Evolutionary conservation across 2,888 invertebrate species (phyloP), one percentile per base, ranked within the genome.

Genomic region (Temnothorax rugatulus): DNA sequence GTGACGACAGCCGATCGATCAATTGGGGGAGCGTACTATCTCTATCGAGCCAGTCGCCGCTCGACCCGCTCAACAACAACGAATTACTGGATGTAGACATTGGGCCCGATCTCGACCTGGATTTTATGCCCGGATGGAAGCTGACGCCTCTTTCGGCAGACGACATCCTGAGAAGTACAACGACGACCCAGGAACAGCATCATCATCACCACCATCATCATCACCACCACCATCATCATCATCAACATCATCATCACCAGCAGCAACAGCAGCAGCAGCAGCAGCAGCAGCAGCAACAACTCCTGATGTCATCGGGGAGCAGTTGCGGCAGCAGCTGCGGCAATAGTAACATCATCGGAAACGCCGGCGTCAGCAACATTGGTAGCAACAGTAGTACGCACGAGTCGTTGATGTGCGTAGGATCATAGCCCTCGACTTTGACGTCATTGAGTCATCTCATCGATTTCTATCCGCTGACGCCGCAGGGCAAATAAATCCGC

Each of bases 11-110:
- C 93, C 96, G 97, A 91, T 97, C 97, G 92, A 98, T 98, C 95
- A 98, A 98, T 95, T 98, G 98, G 98, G 98, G 98, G 94, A 98
- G 98, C 74, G 98, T 98, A 92, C 96, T 98, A 89, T 98, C 97
- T 94, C 96, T 98, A 71, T 97, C 98, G 91, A 97, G 97, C 90
- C 98, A 98, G 93, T 98, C 98, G 86, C 98, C 98, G 94, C 96
- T 98, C 83, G 98, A 98, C 95, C 97, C 98, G 89, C 95, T 97
- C 68, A 97, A 97, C 94, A 97, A 97, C 95, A 97, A 97, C 95
- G 97, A 98, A 95, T 95, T 97, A 90, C 97, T 97, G 95, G 95
- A 95, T 88, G 95, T 95, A 92, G 95, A 96, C 95, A 95, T 96
- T 95, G 96, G 96, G 92, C 96, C 96, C 94, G 96, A 96, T 94